phyloP scores from a whole-genome alignment of 2,888 invertebrate species.

The Hydroisotoma schaefferi region DNA sequence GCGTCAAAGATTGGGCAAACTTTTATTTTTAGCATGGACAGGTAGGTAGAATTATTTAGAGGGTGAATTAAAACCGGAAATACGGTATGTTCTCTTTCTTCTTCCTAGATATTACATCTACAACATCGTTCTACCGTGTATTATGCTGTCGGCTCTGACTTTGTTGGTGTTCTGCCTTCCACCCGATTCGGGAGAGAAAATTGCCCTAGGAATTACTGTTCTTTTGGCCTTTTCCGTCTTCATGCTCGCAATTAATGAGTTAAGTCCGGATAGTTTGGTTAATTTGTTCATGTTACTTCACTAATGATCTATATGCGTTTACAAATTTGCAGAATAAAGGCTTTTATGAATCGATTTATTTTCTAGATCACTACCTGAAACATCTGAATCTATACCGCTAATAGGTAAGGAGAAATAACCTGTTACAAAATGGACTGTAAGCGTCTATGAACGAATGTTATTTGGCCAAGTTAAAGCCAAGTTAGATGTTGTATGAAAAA shows the following conservation, averaged over 20 bases:
- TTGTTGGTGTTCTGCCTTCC: slow-evolving; percentile 58
- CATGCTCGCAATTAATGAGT: slow-evolving; percentile 59
- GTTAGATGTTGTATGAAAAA: too few relatives aligned
- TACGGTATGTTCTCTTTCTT: too few relatives aligned
- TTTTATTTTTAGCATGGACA: slow-evolving; percentile 12
- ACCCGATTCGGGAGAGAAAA: slow-evolving; percentile 58
- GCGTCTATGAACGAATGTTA: too few relatives aligned
- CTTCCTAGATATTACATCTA: slow-evolving; percentile 52
- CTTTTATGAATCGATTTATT: background rate
- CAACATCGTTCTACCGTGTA: slow-evolving; percentile 60
- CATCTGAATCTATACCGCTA: slow-evolving; percentile 58
- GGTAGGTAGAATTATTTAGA: background rate
- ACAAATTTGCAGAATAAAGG: too few relatives aligned
- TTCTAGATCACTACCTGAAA: slow-evolving; percentile 51
- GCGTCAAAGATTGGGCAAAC: background rate
- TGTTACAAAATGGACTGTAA: too few relatives aligned
- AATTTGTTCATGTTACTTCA: too few relatives aligned
- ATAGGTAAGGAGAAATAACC: slow-evolving; percentile 53
- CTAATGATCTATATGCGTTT: too few relatives aligned
- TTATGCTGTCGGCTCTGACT: slow-evolving; percentile 58
- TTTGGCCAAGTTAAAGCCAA: too few relatives aligned
- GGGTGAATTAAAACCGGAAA: too few relatives aligned
- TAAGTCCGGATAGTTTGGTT: too few relatives aligned
- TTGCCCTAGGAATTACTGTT: slow-evolving; percentile 58
- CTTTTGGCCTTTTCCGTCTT: slow-evolving; percentile 60